These are phyloP conservation scores for Varanus salvator DNA, from an alignment of 2,113 vertebrate species.

Conservation along the genomic window DNA sequence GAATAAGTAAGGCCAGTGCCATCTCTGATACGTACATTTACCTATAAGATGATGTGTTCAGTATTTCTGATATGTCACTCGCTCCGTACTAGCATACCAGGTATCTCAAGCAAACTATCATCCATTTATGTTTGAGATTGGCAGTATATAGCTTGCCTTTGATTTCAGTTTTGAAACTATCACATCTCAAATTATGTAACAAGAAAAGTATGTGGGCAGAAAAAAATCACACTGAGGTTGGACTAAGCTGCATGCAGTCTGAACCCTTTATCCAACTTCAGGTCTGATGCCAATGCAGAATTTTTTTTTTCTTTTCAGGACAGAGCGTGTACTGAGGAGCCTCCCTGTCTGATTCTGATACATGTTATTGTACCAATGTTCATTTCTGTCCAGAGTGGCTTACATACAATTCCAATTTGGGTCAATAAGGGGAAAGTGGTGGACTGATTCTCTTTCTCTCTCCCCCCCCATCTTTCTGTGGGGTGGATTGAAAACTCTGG, in stretches of 20 bases:
- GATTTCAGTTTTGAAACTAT: neutral
- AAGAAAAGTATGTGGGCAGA: neutral
- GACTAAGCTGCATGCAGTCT: neutral
- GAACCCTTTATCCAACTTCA: neutral
- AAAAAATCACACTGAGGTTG: neutral
- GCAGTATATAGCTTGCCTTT: neutral
- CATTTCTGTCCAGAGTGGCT: neutral
- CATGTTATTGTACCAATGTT: neutral
- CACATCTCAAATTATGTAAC: neutral
- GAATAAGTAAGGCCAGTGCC: too few relatives aligned
- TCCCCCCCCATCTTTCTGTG: too few relatives aligned
- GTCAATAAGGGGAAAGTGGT: neutral
- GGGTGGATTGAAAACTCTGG: neutral
- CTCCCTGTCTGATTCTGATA: neutral
- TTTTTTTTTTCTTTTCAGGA: neutral
- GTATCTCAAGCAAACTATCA: neutral
- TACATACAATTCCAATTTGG: neutral
- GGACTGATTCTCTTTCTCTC: too few relatives aligned
- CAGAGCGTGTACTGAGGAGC: neutral
- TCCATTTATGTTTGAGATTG: neutral
- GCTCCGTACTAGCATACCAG: neutral
- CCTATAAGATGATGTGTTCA: neutral
- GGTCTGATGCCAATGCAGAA: neutral
- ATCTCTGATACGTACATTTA: neutral
- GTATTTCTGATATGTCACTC: neutral